Evolutionary conservation across 1,140 invertebrate genomes (phyloP), one percentile per base, ranked within the genome.

Genomic region (Scaptodrosophila lebanonensis): DNA sequence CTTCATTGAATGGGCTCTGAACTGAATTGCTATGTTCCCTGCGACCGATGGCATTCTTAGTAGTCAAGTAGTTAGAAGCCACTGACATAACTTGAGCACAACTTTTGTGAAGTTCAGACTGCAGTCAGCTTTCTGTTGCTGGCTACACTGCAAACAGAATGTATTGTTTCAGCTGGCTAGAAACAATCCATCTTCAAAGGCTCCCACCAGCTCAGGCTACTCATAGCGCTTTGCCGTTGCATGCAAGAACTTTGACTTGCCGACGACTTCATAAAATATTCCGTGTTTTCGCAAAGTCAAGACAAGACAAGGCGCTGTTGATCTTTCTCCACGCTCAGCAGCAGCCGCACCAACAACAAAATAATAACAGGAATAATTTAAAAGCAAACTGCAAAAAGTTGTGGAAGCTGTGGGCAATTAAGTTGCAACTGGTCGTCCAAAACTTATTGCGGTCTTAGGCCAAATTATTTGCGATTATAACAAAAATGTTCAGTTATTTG

Each of bases 161-260:
- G 38, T 66, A 47, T 66, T 66, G 51, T 49, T 72, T 72, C 57
- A 72, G 68, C 51, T 66, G 68, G 33, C 17, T 53, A 38, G 15
- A 20, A 20, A 15, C 29, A 17, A 27, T 20, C 32, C 32, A 20
- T 17, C 20, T 16, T 13, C 7, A 3, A 11, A 20, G 8, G 13
- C 40, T 17, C n/a, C n/a, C n/a, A n/a, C n/a, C n/a, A n/a, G n/a
- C n/a, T n/a, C n/a, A n/a, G n/a, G n/a, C n/a, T n/a, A n/a, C n/a
- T n/a, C n/a, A n/a, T n/a, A n/a, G n/a, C n/a, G n/a, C n/a, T n/a
- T 12, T 42, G 17, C 39, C 13, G 50, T 36, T 49, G 59, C 59
- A 58, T 52, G 47, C 38, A 44, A 40, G 16, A 68, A 62, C 65
- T 68, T 68, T 36, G 50, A 68, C 44, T 48, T 9, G 12, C 27